Evolutionary conservation across 2,113 vertebrate genomes (phyloP).

Genomic region (Leucopsar rothschildi): DNA sequence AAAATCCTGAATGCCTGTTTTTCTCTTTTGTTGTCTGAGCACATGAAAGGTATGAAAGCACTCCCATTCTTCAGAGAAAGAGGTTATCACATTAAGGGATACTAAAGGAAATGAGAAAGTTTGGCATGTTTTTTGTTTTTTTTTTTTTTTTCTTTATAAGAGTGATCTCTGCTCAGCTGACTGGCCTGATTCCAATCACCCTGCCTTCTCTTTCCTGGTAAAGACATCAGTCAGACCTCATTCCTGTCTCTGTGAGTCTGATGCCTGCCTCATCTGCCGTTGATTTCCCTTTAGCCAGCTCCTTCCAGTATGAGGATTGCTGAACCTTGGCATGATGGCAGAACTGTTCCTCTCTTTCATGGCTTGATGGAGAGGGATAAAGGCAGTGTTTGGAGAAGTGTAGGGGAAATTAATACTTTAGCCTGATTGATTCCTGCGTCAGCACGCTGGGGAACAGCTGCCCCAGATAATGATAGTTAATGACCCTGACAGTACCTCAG

Average conservation of each 20-base stretch:
- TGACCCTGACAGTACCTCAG: constrained; percentile 24
- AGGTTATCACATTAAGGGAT: not conserved
- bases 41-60: not conserved
- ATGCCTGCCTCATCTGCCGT: constrained; percentile 38
- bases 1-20: not conserved
- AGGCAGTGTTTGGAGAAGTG: not conserved
- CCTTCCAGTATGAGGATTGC: not conserved
- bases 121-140: not conserved
- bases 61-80: not conserved
- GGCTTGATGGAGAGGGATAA: not conserved
- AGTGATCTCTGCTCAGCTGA: not conserved
- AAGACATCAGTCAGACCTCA: constrained; percentile 59
- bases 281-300: constrained; percentile 65
- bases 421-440: constrained; percentile 30
- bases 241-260: constrained; percentile 65
- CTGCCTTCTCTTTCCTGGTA: not conserved
- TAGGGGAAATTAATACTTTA: not conserved
- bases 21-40: not conserved
- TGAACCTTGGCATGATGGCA: constrained; percentile 38
- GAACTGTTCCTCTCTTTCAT: not conserved
- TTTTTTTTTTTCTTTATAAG: not conserved
- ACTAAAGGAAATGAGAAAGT: not conserved
- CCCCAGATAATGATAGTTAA: constrained; percentile 68
- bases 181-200: not conserved
- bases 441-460: constrained; percentile 8